A percentile compares a stretch with the other conserved stretches of the same genome.
Evolutionary conservation across 2,113 vertebrate genomes (phyloP).

Genomic region (Alligator sinensis): DNA sequence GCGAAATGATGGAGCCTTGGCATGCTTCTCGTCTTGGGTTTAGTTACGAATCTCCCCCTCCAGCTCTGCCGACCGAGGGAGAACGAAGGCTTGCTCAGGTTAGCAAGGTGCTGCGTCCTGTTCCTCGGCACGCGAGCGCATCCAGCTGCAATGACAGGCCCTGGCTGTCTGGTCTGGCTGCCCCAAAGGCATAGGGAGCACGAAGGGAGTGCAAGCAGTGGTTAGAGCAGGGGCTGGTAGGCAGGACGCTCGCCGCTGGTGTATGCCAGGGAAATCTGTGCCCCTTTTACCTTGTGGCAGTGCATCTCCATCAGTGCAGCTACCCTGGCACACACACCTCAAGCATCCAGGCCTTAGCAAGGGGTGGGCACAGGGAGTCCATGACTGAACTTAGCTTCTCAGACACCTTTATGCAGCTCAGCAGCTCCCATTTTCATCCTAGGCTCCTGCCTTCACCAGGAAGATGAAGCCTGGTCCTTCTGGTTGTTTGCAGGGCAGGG

Average conservation of each 20-base stretch:
- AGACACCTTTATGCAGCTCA: not conserved
- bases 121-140: rapidly evolving
- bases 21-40: not conserved
- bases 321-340: not conserved
- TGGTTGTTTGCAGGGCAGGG: not conserved
- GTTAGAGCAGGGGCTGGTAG: not conserved
- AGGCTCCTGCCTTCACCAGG: not conserved
- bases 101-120: not conserved
- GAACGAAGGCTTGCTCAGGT: not conserved
- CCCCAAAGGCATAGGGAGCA: too few relatives aligned
- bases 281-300: not conserved
- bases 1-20: not conserved
- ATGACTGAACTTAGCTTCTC: not conserved
- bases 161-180: not conserved
- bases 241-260: not conserved
- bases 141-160: rapidly evolving
- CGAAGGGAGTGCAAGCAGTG: not conserved
- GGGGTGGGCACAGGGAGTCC: not conserved
- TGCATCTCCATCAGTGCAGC: not conserved
- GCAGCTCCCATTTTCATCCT: not conserved
- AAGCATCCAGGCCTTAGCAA: not conserved
- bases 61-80: not conserved
- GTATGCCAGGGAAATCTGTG: not conserved
- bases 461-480: not conserved
- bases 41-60: not conserved